A percentile compares a stretch with the other conserved stretches of the same genome.
These are phyloP conservation scores for Anneissia japonica DNA, from an alignment of 35 echinoderm and acorn worm genomes.

Conservation along the genomic window DNA sequence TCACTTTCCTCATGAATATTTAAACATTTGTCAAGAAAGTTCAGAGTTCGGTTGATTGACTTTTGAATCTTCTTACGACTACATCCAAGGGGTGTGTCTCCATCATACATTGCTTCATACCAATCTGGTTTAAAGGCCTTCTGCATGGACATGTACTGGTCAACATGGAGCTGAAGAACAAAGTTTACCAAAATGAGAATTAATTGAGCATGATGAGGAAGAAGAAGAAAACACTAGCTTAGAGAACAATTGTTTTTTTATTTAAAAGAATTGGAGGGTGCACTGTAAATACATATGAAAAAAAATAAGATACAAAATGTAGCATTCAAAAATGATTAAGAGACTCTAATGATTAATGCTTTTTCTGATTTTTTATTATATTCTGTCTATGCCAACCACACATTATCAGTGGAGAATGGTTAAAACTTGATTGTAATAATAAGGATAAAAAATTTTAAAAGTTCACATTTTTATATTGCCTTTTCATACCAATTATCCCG, in stretches of 20 bases:
- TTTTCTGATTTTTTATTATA: no score
- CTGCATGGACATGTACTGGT: slow-evolving; percentile 52
- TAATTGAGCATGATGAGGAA: not conserved
- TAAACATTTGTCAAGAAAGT: slow-evolving; percentile 55
- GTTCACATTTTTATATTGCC: no score
- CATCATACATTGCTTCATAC: slow-evolving; percentile 71
- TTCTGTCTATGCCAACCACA: no score
- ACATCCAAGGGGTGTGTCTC: slow-evolving; percentile 58
- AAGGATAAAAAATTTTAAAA: no score
- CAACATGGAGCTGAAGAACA: slow-evolving; percentile 39
- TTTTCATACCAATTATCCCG: no score
- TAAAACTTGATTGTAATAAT: no score
- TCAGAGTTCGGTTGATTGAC: slow-evolving; percentile 64
- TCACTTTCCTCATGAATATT: slow-evolving; percentile 47
- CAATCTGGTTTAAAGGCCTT: slow-evolving; percentile 54
- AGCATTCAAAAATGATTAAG: not conserved
- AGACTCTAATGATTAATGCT: not conserved
- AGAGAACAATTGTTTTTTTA: not conserved
- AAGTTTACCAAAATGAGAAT: not conserved
- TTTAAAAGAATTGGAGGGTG: not conserved
- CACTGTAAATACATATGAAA: no score
- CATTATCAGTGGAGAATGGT: no score
- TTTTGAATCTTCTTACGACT: slow-evolving; percentile 53
- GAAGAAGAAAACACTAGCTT: not conserved
- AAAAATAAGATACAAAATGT: not conserved